Conservation (phyloP, 2,797 vertebrate genomes). For the Argentina silus region DNA sequence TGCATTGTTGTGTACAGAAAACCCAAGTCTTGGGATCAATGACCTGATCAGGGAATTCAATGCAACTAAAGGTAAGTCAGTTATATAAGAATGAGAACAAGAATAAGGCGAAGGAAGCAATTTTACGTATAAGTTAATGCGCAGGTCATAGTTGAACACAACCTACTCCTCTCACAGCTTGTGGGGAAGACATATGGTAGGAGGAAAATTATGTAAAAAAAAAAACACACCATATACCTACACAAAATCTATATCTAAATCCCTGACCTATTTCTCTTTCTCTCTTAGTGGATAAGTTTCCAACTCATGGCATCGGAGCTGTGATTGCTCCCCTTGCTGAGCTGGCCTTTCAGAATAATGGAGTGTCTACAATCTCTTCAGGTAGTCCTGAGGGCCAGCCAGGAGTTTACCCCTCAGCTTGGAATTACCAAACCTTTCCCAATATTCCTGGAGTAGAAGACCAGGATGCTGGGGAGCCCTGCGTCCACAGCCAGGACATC, state of each 20-base stretch:
- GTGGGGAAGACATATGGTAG: neutral
- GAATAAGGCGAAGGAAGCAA: neutral
- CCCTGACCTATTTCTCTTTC: neutral
- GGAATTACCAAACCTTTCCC: neutral
- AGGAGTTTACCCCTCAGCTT: neutral
- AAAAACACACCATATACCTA: no score
- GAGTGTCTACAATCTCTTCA: neutral
- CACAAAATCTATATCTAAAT: neutral
- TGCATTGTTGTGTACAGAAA: neutral
- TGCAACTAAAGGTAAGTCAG: neutral
- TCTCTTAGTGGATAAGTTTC: neutral
- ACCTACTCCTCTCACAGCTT: no score
- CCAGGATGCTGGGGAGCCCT: neutral
- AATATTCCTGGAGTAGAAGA: neutral
- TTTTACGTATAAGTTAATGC: no score
- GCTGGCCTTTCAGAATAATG: neutral
- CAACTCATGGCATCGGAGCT: neutral
- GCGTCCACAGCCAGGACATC: neutral
- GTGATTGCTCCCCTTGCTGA: no score
- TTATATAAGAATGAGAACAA: neutral
- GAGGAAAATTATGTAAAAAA: neutral
- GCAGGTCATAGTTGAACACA: no score
- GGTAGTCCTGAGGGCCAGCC: neutral
- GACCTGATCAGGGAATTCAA: slow-evolving; percentile 2
- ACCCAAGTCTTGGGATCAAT: neutral